Percentiles rank a stretch among this genome's conserved stretches.
phyloP scores from a whole-genome alignment of 1,140 invertebrate genomes.

The Ceratoteleas bidentatus region DNA sequence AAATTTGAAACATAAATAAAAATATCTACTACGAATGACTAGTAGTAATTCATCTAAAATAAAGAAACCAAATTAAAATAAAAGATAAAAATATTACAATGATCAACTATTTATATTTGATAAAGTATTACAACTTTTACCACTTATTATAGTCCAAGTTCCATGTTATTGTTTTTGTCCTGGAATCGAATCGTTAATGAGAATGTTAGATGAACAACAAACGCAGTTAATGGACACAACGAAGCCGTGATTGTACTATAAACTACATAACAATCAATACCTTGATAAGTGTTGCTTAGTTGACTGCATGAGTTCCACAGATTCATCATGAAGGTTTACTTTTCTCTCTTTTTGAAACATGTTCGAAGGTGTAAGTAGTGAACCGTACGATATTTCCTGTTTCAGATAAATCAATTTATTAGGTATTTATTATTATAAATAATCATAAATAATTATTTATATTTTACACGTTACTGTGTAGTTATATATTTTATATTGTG shows the following conservation, averaged over 20 bases:
- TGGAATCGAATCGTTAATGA: constrained; percentile 82
- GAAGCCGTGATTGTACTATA: constrained; percentile 5
- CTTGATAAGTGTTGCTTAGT: constrained; percentile 85
- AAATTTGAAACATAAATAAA: too few species aligned
- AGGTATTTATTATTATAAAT: too few species aligned
- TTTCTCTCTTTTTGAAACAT: constrained; percentile 80
- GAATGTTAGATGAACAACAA: constrained; percentile 59
- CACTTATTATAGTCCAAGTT: constrained; percentile 89
- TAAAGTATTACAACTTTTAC: constrained; percentile 81
- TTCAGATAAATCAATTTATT: neutral
- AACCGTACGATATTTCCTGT: constrained; percentile 92
- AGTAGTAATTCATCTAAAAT: too few species aligned
- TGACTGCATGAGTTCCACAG: constrained; percentile 78
- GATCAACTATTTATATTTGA: constrained; percentile 30
- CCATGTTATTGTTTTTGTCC: constrained; percentile 92
- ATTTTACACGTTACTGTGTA: neutral
- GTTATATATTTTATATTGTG: neutral
- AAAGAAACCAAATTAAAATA: constrained; percentile 3
- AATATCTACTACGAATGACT: too few species aligned
- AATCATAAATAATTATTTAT: neutral
- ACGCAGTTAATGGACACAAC: constrained; percentile 49
- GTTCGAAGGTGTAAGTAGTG: constrained; percentile 89
- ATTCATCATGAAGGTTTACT: constrained; percentile 82
- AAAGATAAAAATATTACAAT: constrained; percentile 14
- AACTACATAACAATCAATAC: constrained; percentile 74